phyloP scores from a whole-genome alignment of 2,797 vertebrate genomes.

The Basileuterus tristriatus region DNA sequence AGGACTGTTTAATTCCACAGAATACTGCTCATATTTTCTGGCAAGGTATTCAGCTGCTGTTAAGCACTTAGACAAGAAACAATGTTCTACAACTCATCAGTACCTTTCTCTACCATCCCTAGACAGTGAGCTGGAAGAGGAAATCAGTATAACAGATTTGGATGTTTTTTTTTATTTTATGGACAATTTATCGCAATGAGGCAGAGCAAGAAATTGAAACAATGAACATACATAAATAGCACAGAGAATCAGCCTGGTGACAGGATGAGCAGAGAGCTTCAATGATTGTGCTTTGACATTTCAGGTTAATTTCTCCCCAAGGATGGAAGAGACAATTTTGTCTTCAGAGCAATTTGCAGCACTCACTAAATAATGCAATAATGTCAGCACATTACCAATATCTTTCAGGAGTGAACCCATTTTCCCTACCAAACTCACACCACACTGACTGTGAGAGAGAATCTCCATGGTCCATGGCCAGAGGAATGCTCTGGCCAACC shows the following conservation, averaged over 20 bases:
- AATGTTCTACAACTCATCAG: not conserved
- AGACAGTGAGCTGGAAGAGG: not conserved
- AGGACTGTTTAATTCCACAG: not conserved
- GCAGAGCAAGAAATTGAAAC: not conserved
- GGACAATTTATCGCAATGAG: not conserved
- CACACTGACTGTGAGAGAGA: not conserved
- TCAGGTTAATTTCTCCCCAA: not conserved
- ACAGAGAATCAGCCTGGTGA: not conserved
- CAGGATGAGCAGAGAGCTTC: not conserved
- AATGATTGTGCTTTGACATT: not conserved
- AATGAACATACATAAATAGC: not conserved
- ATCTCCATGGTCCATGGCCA: not conserved
- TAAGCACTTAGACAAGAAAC: not conserved
- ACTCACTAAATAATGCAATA: not conserved
- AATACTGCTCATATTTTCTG: constrained; percentile 13
- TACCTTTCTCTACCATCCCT: not conserved
- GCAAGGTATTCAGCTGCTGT: not conserved
- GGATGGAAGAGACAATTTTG: not conserved
- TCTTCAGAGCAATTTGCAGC: not conserved
- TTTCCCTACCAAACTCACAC: not conserved
- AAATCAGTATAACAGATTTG: not conserved
- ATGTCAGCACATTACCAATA: not conserved
- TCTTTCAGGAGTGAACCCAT: not conserved
- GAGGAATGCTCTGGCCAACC: not conserved
- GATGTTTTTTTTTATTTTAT: not conserved